These are phyloP conservation scores for Solenopsis invicta DNA, from an alignment of 1,140 invertebrate species.

Conservation along the genomic window DNA sequence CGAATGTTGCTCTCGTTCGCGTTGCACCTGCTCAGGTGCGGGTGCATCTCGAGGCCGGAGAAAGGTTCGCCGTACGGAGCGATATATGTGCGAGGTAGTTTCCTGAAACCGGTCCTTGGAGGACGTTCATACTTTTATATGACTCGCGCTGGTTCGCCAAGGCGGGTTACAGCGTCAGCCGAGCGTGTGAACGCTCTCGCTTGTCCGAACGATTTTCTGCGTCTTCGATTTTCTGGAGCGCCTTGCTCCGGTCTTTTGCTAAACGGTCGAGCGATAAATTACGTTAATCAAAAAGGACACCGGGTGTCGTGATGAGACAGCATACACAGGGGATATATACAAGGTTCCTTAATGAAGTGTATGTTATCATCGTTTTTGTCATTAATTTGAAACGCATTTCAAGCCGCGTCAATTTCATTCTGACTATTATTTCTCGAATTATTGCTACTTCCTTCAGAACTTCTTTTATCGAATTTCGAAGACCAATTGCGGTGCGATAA, in stretches of 20 bases:
- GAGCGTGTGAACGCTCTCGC: slow-evolving; percentile 47
- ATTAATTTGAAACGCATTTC: neutral
- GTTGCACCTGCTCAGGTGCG: slow-evolving; percentile 53
- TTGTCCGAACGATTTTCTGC: slow-evolving; percentile 48
- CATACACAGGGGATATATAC: neutral
- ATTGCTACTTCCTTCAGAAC: neutral
- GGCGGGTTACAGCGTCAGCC: slow-evolving; percentile 55
- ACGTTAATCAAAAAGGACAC: slow-evolving; percentile 46
- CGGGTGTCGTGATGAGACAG: neutral
- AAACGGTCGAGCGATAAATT: slow-evolving; percentile 51
- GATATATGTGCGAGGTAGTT: slow-evolving; percentile 33
- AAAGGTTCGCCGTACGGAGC: slow-evolving; percentile 18
- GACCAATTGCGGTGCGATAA: neutral
- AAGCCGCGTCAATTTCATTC: slow-evolving; percentile 8
- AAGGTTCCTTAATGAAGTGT: slow-evolving; percentile 23
- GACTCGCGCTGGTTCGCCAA: slow-evolving; percentile 30
- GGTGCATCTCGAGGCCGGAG: slow-evolving; percentile 24
- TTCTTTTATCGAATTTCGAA: neutral
- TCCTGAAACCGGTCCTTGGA: slow-evolving; percentile 70
- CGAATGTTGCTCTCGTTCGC: slow-evolving; percentile 41
- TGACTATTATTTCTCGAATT: neutral
- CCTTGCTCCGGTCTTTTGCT: neutral
- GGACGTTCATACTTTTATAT: slow-evolving; percentile 60
- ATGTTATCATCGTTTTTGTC: neutral
- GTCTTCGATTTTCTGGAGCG: slow-evolving; percentile 45